Conservation (phyloP, 2,797 vertebrate species). For the Potorous gilbertii region DNA sequence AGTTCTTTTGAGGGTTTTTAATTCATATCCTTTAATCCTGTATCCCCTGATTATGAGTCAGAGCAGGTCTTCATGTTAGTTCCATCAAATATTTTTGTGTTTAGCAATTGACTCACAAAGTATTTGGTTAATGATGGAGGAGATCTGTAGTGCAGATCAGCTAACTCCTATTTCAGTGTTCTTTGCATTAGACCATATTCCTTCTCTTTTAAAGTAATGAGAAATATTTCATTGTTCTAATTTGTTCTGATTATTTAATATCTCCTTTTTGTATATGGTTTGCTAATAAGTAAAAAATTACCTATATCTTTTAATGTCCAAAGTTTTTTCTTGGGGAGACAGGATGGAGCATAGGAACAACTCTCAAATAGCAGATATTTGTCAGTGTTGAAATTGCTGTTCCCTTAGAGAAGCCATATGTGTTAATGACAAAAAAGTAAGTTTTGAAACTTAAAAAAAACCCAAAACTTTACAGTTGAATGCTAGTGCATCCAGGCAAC, state of each 20-base stretch:
- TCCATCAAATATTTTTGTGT: background rate
- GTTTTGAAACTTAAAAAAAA: background rate
- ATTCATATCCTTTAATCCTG: background rate
- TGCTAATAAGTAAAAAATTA: background rate
- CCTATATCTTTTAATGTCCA: background rate
- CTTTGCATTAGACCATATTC: background rate
- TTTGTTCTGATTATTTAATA: background rate
- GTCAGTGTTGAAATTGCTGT: background rate
- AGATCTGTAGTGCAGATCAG: background rate
- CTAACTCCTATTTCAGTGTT: background rate
- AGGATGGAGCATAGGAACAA: background rate
- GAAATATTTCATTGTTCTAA: background rate
- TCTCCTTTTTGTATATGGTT: background rate
- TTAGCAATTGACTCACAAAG: background rate
- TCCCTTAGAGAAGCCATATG: background rate
- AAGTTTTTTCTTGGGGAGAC: background rate
- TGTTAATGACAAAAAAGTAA: background rate
- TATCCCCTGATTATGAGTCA: background rate
- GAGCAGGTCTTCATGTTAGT: background rate
- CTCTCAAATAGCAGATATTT: background rate
- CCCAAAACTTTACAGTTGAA: background rate
- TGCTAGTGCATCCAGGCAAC: background rate
- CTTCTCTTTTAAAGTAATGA: background rate
- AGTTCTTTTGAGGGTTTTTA: background rate
- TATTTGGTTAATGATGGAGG: background rate